Conservation (phyloP, 2,888 invertebrate species). For the Caenorhabditis sp. region DNA sequence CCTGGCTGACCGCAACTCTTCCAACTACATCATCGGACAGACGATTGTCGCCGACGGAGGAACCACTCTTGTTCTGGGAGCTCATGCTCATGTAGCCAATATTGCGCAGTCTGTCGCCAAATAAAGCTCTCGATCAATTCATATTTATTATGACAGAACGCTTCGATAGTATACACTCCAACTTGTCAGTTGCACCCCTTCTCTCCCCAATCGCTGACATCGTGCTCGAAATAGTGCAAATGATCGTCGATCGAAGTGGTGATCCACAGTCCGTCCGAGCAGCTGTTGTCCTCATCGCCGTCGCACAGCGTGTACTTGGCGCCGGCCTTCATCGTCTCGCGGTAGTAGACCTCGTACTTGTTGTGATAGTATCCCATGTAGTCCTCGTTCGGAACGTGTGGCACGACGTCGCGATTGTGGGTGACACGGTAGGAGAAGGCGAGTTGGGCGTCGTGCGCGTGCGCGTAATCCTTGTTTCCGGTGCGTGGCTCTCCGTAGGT, state of each 20-base stretch:
- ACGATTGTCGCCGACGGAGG: slow-evolving; percentile 49
- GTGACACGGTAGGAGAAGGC: slow-evolving; percentile 65
- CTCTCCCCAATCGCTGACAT: slow-evolving; percentile 68
- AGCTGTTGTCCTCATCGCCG: slow-evolving; percentile 62
- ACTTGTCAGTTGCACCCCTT: slow-evolving; percentile 61
- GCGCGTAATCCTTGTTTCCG: slow-evolving; percentile 67
- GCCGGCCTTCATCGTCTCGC: slow-evolving; percentile 57
- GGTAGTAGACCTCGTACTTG: slow-evolving; percentile 65
- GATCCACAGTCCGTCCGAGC: slow-evolving; percentile 67
- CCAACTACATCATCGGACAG: slow-evolving; percentile 57
- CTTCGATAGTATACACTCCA: not conserved
- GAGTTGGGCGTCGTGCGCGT: slow-evolving; percentile 65
- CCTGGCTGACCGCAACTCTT: slow-evolving; percentile 48
- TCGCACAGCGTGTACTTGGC: slow-evolving; percentile 49
- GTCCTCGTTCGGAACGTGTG: slow-evolving; percentile 67
- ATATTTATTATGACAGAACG: slow-evolving; percentile 41
- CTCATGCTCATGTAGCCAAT: slow-evolving; percentile 28
- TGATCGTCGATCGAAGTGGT: slow-evolving; percentile 71
- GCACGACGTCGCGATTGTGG: slow-evolving; percentile 68
- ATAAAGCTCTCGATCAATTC: slow-evolving; percentile 7
- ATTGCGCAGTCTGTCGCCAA: slow-evolving; percentile 23
- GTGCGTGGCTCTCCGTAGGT: slow-evolving; percentile 72
- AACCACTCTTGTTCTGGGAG: slow-evolving; percentile 27
- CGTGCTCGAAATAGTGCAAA: slow-evolving; percentile 69
- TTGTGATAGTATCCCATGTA: slow-evolving; percentile 69